Percentiles rank a stretch among this genome's conserved stretches.
Evolutionary conservation across 2,113 vertebrate species (phyloP).

Genomic region (Heterochromis multidens): DNA sequence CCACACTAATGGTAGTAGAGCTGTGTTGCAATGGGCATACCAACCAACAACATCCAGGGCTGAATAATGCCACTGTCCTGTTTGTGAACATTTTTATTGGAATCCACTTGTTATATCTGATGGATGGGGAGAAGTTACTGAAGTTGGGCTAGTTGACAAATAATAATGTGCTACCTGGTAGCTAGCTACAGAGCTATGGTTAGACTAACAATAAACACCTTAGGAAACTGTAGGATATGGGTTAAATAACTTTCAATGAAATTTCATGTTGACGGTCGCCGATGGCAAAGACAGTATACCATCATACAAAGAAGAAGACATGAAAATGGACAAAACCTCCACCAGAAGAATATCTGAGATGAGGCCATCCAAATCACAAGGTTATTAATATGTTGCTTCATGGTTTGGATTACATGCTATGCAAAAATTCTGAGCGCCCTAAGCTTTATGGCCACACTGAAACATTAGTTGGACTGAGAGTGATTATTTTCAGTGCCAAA

Average conservation of each 20-base stretch:
- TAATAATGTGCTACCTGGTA: neutral
- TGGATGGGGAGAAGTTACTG: rapidly evolving
- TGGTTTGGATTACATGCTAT: too few species aligned
- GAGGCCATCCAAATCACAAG: too few species aligned
- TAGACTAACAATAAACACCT: neutral
- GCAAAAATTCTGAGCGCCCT: too few species aligned
- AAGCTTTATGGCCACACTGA: too few species aligned
- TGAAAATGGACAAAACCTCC: too few species aligned
- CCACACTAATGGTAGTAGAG: neutral
- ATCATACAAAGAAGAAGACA: too few species aligned
- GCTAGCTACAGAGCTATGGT: neutral
- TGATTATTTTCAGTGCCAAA: too few species aligned
- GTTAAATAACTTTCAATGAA: neutral
- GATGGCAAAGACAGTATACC: too few species aligned
- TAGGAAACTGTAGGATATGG: neutral
- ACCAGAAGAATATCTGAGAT: too few species aligned
- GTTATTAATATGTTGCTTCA: too few species aligned
- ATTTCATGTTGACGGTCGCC: neutral
- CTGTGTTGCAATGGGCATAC: neutral
- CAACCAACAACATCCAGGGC: neutral
- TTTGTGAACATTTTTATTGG: neutral
- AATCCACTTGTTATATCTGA: neutral
- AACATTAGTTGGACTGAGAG: too few species aligned
- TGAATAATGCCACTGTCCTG: neutral
- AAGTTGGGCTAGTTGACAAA: too few species aligned